Conservation (phyloP, 2,888 invertebrate species). For the Piscicola geometra region DNA sequence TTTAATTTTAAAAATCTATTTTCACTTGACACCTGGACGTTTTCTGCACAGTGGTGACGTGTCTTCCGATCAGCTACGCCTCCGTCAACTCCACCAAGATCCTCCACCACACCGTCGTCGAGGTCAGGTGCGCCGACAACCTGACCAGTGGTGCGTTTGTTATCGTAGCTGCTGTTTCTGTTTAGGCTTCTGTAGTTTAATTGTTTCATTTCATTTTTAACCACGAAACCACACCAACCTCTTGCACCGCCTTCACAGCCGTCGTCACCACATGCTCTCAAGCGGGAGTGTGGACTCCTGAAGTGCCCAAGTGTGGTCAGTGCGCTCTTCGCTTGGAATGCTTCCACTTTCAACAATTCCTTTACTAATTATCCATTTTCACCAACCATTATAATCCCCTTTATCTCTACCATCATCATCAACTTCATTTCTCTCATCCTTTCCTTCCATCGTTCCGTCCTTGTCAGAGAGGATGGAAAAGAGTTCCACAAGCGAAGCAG, state of each 20-base stretch:
- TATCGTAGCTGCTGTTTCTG: no score
- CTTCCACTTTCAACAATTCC: no score
- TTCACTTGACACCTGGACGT: no score
- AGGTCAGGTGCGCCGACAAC: constrained; percentile 12
- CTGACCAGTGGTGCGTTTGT: constrained; percentile 5
- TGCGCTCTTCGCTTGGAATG: no score
- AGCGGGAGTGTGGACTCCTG: constrained; percentile 14
- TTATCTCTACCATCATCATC: not conserved
- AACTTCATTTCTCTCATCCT: not conserved
- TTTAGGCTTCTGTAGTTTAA: no score
- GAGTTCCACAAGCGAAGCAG: constrained; percentile 12
- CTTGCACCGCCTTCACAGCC: not conserved
- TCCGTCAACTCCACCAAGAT: constrained; percentile 15
- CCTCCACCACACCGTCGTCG: constrained; percentile 10
- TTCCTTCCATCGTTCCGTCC: not conserved
- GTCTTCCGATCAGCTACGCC: not conserved
- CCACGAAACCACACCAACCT: no score
- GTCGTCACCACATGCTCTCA: constrained; percentile 8
- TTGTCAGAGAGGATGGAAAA: constrained; percentile 1
- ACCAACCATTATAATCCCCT: not conserved
- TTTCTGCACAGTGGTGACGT: not conserved
- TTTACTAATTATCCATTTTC: not conserved
- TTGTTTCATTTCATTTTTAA: no score
- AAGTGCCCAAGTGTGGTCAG: not conserved
- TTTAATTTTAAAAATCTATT: no score